Conservation (phyloP, 1,140 invertebrate species). For the Zophobas morio region DNA sequence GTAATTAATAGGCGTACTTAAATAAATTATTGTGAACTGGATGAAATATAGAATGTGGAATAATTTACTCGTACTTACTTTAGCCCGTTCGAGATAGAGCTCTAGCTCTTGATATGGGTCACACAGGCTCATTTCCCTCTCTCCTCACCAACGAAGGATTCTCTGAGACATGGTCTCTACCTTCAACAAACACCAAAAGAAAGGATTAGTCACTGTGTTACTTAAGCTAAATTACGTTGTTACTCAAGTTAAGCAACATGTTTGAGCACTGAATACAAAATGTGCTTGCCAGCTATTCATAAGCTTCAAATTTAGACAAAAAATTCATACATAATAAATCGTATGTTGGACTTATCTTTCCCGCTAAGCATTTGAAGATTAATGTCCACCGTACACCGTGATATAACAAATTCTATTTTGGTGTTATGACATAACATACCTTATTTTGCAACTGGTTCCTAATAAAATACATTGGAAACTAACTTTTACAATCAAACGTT, state of each 20-base stretch:
- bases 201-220: not conserved
- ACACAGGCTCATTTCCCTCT: constrained; percentile 53
- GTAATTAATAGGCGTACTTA: too few relatives aligned
- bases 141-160: constrained; percentile 19
- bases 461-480: constrained; percentile 20
- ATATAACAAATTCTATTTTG: constrained; percentile 5
- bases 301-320: not conserved
- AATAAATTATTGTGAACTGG: too few relatives aligned
- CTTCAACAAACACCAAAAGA: constrained; percentile 20
- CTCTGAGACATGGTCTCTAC: constrained; percentile 31
- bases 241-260: too few relatives aligned
- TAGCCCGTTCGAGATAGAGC: constrained; percentile 57
- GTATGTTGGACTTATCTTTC: not conserved
- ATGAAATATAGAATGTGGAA: not conserved
- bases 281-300: not conserved
- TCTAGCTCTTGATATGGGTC: constrained; percentile 58
- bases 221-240: too few relatives aligned
- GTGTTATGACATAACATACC: constrained; percentile 7
- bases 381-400: not conserved
- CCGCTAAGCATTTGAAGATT: too few relatives aligned
- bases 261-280: not conserved
- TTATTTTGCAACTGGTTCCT: constrained; percentile 13
- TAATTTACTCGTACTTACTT: constrained; percentile 53
- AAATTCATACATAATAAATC: not conserved
- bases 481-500: constrained; percentile 5